Evolutionary conservation across 1,140 invertebrate genomes (phyloP), one percentile per base, ranked within the genome.

Genomic region (Proctacanthus coquilletti): DNA sequence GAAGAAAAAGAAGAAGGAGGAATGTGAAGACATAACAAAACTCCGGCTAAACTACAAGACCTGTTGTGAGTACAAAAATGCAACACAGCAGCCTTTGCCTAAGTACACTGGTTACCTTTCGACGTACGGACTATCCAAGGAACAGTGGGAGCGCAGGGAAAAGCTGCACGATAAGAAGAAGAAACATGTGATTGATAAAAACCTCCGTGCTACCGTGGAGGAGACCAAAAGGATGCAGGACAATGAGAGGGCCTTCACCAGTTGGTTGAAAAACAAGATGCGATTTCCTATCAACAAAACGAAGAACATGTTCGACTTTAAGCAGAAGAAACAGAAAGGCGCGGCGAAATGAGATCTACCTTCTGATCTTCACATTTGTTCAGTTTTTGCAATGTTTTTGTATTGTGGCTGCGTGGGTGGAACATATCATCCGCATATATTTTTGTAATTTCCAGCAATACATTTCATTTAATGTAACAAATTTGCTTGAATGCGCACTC

Each of bases 261-360:
- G 48, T 4, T 60, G 56, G 56, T 42, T 60, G 5, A 53, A 53
- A 29, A 56, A 59, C 21, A 60, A 60, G 42, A 59, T 59, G 52
- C 51, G 56, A 4, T 59, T 53, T 35, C 52, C 56, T 14, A 52
- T 57, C 11, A 59, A 57, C 33, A 56, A 55, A 40, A 59, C 56
- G 0, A 46, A 50, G 15, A 60, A 60, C 31, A 60, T 60, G 56
- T 60, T 60, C 18, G 56, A 60, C 39, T 21, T n/a, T 8, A 20
- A 23, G 8, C 8, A 2, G 4, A 18, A 4, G 5, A 39, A 21
- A 25, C n/a, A n/a, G n/a, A n/a, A n/a, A n/a, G n/a, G n/a, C n/a
- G n/a, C n/a, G n/a, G n/a, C n/a, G n/a, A n/a, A n/a, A n/a, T n/a
- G n/a, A n/a, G n/a, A n/a, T n/a, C n/a, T n/a, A n/a, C n/a, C n/a